Conservation (phyloP, 2,888 invertebrate species). For the Cyclophora punctaria region DNA sequence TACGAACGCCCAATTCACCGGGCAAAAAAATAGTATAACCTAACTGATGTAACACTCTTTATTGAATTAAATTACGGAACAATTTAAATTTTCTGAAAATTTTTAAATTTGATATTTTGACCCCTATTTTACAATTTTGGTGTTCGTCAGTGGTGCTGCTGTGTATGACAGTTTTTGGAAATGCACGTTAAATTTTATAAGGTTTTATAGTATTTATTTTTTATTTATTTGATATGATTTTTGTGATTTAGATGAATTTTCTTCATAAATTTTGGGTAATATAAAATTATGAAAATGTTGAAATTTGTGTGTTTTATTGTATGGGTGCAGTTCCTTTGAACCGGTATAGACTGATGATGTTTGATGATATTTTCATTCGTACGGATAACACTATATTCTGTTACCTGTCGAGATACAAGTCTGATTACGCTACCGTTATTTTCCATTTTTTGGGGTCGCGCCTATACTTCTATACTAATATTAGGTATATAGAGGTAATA, state of each 20-base stretch:
- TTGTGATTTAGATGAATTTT: constrained; percentile 32
- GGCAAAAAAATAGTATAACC: constrained; percentile 32
- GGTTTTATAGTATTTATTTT: constrained; percentile 11
- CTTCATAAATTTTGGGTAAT: constrained; percentile 26
- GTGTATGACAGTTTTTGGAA: constrained; percentile 8
- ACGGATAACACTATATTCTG: too few species aligned
- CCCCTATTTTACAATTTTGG: neutral
- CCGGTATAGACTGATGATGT: too few species aligned
- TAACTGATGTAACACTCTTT: too few species aligned
- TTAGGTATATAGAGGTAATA: too few species aligned
- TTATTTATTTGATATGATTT: constrained; percentile 30
- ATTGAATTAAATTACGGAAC: neutral
- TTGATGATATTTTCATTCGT: too few species aligned
- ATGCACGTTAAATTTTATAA: neutral
- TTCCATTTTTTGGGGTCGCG: too few species aligned
- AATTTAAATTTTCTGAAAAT: neutral
- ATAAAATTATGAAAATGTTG: constrained; percentile 20
- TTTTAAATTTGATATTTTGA: too few species aligned
- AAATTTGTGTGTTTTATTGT: too few species aligned
- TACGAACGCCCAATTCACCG: constrained; percentile 33
- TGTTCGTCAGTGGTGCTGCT: constrained; percentile 20
- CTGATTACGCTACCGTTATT: too few species aligned
- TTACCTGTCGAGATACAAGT: too few species aligned
- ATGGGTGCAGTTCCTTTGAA: too few species aligned
- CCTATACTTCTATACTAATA: too few species aligned